phyloP scores from a whole-genome alignment of 2,888 invertebrate genomes.

The Drosophila hamatofila region DNA sequence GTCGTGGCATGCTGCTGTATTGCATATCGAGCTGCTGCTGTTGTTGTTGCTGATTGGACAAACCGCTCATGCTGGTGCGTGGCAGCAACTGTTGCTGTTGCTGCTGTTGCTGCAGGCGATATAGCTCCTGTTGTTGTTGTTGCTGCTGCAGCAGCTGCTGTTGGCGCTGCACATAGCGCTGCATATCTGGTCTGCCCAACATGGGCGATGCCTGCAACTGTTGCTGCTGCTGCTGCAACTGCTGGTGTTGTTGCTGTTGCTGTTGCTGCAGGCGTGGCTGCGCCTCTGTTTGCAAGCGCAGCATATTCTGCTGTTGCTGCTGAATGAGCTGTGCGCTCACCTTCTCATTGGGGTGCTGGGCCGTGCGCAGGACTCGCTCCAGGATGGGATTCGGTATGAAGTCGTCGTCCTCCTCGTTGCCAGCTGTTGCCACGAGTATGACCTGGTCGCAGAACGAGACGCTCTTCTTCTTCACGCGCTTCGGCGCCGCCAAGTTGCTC shows the following conservation, averaged over 20 bases:
- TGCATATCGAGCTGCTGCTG: slow-evolving; percentile 69
- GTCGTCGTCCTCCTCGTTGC: slow-evolving; percentile 95
- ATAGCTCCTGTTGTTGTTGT: slow-evolving; percentile 77
- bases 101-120: slow-evolving; percentile 77
- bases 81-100: slow-evolving; percentile 82
- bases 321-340: slow-evolving; percentile 87
- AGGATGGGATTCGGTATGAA: slow-evolving; percentile 96
- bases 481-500: slow-evolving; percentile 83
- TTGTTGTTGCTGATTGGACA: slow-evolving; percentile 77
- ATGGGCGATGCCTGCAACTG: slow-evolving; percentile 79
- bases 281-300: slow-evolving; percentile 86
- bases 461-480: slow-evolving; percentile 94
- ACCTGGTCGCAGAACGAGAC: slow-evolving; percentile 98
- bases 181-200: slow-evolving; percentile 80
- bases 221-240: slow-evolving; percentile 63
- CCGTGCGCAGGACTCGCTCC: slow-evolving; percentile 93
- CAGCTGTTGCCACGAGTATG: slow-evolving; percentile 95
- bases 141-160: slow-evolving; percentile 79
- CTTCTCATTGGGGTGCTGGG: slow-evolving; percentile 88
- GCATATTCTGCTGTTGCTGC: slow-evolving; percentile 85
- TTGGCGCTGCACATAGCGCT: slow-evolving; percentile 83
- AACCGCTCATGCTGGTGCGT: slow-evolving; percentile 84
- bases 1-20: slow-evolving; percentile 71
- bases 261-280: slow-evolving; percentile 75
- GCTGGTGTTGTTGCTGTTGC: slow-evolving; percentile 59